Evolutionary conservation across 2,113 vertebrate genomes (phyloP).

Genomic region (Andinoacara biseriatus): DNA sequence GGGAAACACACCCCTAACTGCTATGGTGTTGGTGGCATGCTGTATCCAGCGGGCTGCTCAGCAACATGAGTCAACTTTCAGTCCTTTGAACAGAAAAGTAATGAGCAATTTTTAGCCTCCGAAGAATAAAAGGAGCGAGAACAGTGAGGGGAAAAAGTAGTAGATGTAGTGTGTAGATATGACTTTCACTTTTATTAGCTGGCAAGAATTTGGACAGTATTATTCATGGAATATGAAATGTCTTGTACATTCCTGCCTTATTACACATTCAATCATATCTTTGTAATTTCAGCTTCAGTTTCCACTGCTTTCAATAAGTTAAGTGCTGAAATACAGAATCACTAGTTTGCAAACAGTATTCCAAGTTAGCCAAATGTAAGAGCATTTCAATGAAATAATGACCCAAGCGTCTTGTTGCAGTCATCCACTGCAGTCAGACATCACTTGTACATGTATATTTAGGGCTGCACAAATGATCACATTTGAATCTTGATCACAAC

Average conservation of each 20-base stretch:
- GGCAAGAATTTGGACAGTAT: background rate
- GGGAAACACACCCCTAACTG: background rate
- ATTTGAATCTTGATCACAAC: background rate
- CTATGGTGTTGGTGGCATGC: background rate
- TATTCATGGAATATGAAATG: slow-evolving; percentile 10
- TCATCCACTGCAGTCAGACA: background rate
- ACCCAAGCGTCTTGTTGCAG: background rate
- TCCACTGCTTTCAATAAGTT: background rate
- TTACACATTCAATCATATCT: slow-evolving; percentile 3
- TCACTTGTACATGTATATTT: background rate
- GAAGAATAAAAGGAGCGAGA: background rate
- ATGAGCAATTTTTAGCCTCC: background rate
- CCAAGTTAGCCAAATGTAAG: background rate
- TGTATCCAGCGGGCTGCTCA: background rate
- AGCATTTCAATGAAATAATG: background rate
- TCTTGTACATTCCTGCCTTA: background rate
- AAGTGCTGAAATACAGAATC: background rate
- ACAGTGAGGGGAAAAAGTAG: background rate
- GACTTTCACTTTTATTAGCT: background rate
- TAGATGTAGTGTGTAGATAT: background rate
- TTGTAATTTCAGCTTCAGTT: background rate
- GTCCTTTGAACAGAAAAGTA: slow-evolving; percentile 9
- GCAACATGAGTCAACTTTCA: background rate
- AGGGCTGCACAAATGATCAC: background rate
- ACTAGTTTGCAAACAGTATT: background rate